phyloP scores from a whole-genome alignment of 92 coral and sea anemone species.

The Parazoanthus atlanticus region DNA sequence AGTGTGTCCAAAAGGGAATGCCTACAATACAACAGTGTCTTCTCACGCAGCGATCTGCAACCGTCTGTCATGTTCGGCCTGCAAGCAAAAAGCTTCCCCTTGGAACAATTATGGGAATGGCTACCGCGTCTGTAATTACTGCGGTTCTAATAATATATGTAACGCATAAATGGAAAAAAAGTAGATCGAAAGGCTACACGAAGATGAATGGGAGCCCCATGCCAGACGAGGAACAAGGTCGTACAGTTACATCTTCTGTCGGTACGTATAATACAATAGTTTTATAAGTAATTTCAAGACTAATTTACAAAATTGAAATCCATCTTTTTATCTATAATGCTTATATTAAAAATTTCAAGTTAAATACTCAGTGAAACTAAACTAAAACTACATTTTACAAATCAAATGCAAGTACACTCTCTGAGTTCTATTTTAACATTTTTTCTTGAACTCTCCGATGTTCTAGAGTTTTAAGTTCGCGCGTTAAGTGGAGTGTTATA shows the following conservation, averaged over 20 bases:
- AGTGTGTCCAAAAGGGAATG: conserved; percentile 18
- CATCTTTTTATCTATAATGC: no score
- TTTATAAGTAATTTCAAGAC: no score
- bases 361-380: no score
- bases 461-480: no score
- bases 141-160: background rate
- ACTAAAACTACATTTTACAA: no score
- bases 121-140: background rate
- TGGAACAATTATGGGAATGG: background rate
- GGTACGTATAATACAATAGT: background rate
- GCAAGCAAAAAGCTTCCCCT: background rate
- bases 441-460: no score
- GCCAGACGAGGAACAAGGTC: background rate
- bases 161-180: background rate
- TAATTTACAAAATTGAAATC: no score
- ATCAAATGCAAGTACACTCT: no score
- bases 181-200: background rate
- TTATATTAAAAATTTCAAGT: no score
- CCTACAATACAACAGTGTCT: conserved; percentile 13
- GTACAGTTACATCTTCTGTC: background rate
- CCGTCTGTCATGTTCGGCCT: background rate
- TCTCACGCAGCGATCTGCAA: background rate
- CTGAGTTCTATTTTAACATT: no score
- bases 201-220: background rate
- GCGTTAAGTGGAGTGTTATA: no score